Conservation (phyloP, 2,888 invertebrate species). For the Epirrita christyi region DNA sequence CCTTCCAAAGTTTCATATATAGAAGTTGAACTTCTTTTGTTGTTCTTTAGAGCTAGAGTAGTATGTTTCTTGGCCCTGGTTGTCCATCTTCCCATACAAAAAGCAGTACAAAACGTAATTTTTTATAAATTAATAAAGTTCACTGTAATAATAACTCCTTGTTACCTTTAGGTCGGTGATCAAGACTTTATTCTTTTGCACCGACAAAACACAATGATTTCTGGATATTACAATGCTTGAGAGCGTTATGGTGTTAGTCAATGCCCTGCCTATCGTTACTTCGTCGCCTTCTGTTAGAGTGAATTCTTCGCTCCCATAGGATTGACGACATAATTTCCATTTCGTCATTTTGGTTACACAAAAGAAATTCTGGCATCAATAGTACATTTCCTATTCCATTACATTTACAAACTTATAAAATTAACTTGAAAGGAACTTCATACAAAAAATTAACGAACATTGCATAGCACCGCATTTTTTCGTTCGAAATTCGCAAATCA, state of each 20-base stretch:
- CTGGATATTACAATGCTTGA: slow-evolving; percentile 72
- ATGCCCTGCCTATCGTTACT: slow-evolving; percentile 67
- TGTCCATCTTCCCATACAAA: too few species aligned
- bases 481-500: too few species aligned
- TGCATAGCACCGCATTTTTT: not conserved
- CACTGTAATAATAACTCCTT: too few species aligned
- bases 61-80: too few species aligned
- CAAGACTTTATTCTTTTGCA: slow-evolving; percentile 56
- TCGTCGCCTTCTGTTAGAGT: slow-evolving; percentile 62
- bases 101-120: too few species aligned
- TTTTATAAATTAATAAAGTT: too few species aligned
- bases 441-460: slow-evolving; percentile 25
- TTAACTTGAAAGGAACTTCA: not conserved
- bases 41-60: too few species aligned
- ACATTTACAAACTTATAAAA: not conserved
- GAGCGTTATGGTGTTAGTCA: slow-evolving; percentile 61
- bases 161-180: slow-evolving; percentile 73
- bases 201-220: slow-evolving; percentile 66
- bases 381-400: not conserved
- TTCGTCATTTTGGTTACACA: slow-evolving; percentile 55
- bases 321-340: slow-evolving; percentile 69
- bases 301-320: slow-evolving; percentile 61
- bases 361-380: slow-evolving; percentile 2
- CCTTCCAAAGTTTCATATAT: too few species aligned
- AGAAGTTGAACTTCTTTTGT: too few species aligned